Conservation (phyloP, 1,140 invertebrate species). For the Uloborus diversus region DNA sequence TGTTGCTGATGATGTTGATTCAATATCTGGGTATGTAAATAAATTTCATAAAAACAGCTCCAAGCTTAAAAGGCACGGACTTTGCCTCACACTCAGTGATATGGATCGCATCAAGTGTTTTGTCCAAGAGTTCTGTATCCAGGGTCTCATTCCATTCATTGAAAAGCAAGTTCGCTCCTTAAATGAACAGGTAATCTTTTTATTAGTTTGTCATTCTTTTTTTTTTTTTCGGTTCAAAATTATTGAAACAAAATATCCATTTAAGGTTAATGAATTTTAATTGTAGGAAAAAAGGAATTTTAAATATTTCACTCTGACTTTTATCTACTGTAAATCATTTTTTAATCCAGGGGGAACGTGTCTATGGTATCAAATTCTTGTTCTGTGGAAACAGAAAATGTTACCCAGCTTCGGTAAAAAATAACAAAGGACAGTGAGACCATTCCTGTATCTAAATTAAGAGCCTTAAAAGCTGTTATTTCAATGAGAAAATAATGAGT, state of each 20-base stretch:
- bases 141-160: slow-evolving; percentile 86
- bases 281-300: too few relatives aligned
- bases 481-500: too few relatives aligned
- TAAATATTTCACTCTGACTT: too few relatives aligned
- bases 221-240: background rate
- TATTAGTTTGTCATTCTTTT: too few relatives aligned
- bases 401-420: too few relatives aligned
- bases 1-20: slow-evolving; percentile 68
- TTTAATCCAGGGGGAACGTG: too few relatives aligned
- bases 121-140: slow-evolving; percentile 87
- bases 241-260: background rate
- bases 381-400: too few relatives aligned
- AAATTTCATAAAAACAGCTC: slow-evolving; percentile 13
- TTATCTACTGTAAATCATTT: too few relatives aligned
- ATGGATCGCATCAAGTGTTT: slow-evolving; percentile 84
- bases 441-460: too few relatives aligned
- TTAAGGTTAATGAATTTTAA: background rate
- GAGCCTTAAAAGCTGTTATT: too few relatives aligned
- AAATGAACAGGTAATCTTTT: slow-evolving; percentile 83
- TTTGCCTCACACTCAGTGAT: slow-evolving; percentile 80
- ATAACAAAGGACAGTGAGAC: too few relatives aligned
- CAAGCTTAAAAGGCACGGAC: slow-evolving; percentile 68
- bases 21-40: slow-evolving; percentile 3
- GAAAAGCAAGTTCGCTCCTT: slow-evolving; percentile 85
- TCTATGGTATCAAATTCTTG: too few relatives aligned